Evolutionary conservation across 2,113 vertebrate species (phyloP), one percentile per base, ranked within the genome.

Genomic region (Clarias gariepinus): DNA sequence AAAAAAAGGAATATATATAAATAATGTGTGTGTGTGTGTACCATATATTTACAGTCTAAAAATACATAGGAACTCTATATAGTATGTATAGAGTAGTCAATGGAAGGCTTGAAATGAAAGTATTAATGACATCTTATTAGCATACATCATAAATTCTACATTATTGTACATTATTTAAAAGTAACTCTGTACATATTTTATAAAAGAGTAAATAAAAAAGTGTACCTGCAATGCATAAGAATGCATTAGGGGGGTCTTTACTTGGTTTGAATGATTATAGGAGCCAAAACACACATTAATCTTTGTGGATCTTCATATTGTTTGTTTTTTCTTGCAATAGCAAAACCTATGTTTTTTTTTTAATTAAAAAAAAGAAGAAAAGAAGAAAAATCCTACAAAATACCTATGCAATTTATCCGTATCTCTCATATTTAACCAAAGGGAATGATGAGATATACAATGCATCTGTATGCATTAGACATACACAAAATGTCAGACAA

Each of bases 91-190:
- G 47, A 77, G n/a, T 28, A 60, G 33, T 9, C 33, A 47, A 28
- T 74, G 28, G 52, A 64, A 80, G 19, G 18, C 18, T 84, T 52
- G 53, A 55, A 53, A 57, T 23, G 41, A 10, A 79, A 57, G 6
- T 28, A 63, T 57, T 18, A 8, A 53, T 66, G 63, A 47, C 28
- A 57, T 55, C 63, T 80, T 57, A 80, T 68, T 82, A 53, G 33
- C 23, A 52, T 3, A 16, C 28, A 61, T 63, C 73, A 73, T 74
- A 69, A 81, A 86, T 86, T 61, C n/a, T 52, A 8, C 5, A 71
- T 73, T 81, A 81, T 52, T 30, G 74, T 81, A 21, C 53, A 55
- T 78, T 74, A 78, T 85, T 85, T 33, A 61, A 52, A 8, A 19
- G 52, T 58, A 58, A 13, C 53, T 28, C 28, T 58, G 55, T 79